Base-by-base conservation (phyloP, 2,113 vertebrate species). In the Recurvirostra avosetta region DNA sequence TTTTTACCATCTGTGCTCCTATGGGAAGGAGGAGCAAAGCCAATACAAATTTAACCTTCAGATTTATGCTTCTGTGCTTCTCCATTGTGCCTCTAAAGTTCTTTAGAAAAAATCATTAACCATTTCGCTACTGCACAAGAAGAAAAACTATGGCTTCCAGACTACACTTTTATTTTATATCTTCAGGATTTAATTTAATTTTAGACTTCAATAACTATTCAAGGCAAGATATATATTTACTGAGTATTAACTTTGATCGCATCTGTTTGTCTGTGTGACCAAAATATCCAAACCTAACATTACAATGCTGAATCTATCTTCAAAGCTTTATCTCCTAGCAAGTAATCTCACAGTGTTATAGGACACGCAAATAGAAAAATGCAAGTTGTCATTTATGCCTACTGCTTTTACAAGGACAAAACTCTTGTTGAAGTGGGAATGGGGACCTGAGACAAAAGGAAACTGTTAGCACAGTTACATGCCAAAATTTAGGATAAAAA, bases 1-100 rank as follows among this genome's bases (percentile, higher is more conserved):
- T 78, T 97, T 94, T 93, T 89, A 90, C 95, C 95, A 95, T 95
- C 94, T 97, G 94, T 97, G 92, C 88, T 97, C 88, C 90, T 90
- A 67, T 93, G 94, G 94, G 95, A 94, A 95, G 85, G 88, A 93
- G 81, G 52, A 96, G 88, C 95, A 93, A 94, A 96, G 94, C 95
- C 81, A 95, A 68, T 92, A 96, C 88, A 94, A 97, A 95, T 96
- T 94, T 94, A 97, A 95, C 94, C 95, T 96, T 96, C 92, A 92
- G 73, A 92, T 97, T 95, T 94, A 94, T 96, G 94, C 92, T 94
- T 96, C 92, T 93, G 65, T 95, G 88, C 81, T 92, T 93, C 95
- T 94, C 88, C 81, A 92, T 95, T 95, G 77, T 95, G 96, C 90
- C 81, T 71, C 77, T 87, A 41, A 90, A 94, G 77, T 94, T 96